phyloP scores from a whole-genome alignment of 2,113 vertebrate genomes.

The Notechis scutatus region DNA sequence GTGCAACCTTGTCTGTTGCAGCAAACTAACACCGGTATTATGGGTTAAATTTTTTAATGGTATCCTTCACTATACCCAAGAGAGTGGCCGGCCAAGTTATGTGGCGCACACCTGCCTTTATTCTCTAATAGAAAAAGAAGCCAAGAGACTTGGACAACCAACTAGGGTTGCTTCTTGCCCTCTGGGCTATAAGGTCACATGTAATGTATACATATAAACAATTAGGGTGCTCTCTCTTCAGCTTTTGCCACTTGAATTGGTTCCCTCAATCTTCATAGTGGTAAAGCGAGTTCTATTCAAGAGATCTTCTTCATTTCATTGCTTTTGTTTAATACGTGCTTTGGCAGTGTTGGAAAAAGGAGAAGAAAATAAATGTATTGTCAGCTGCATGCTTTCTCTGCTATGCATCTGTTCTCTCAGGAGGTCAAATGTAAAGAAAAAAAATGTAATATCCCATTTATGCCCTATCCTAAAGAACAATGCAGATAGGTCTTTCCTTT shows the following conservation, averaged over 20 bases:
- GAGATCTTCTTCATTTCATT: neutral
- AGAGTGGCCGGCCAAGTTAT: neutral
- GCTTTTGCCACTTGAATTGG: neutral
- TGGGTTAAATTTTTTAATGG: neutral
- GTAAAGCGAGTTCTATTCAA: neutral
- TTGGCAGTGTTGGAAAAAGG: neutral
- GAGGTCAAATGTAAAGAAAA: neutral
- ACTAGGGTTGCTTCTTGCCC: neutral
- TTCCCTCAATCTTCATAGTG: neutral
- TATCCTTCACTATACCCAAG: neutral
- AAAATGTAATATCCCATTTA: neutral
- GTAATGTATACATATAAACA: neutral
- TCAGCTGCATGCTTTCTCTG: neutral
- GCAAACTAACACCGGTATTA: neutral
- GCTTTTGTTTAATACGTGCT: neutral
- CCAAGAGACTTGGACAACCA: neutral
- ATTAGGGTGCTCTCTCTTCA: neutral
- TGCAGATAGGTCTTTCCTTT: neutral
- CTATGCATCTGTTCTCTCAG: neutral
- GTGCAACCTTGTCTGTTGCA: no score
- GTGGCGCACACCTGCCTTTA: neutral
- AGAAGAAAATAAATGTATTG: neutral
- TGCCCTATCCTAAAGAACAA: no score
- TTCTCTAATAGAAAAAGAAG: neutral
- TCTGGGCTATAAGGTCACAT: neutral